These are phyloP conservation scores for Limnephilus marmoratus DNA, from an alignment of 2,888 invertebrate species.

Conservation along the genomic window DNA sequence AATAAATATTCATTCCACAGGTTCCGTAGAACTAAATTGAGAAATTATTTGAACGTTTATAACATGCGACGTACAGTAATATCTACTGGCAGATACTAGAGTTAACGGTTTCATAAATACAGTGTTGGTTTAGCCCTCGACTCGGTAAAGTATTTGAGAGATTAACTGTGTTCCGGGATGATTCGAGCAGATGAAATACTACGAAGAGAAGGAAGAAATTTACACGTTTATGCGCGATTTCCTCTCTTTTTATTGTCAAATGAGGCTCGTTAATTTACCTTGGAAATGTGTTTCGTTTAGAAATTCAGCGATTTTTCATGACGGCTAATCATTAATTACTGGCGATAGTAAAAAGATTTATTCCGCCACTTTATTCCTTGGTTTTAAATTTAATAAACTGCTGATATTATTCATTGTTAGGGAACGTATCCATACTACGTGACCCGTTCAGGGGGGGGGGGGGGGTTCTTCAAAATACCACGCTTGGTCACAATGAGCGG, in stretches of 20 bases:
- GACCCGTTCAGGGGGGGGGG: too few species aligned
- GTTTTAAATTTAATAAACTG: background rate
- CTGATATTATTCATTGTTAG: too few species aligned
- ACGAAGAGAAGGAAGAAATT: slow-evolving; percentile 9
- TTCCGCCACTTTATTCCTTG: background rate
- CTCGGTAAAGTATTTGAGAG: background rate
- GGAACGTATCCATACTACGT: too few species aligned
- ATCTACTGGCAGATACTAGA: background rate
- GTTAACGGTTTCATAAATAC: background rate
- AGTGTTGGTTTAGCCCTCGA: background rate
- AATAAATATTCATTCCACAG: too few species aligned
- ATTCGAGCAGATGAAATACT: background rate
- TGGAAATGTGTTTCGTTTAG: background rate
- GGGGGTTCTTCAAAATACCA: too few species aligned
- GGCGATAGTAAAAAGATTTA: background rate
- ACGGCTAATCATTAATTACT: background rate
- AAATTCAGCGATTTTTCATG: background rate
- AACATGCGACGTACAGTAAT: background rate
- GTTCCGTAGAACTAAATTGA: too few species aligned
- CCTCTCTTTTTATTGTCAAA: slow-evolving; percentile 5
- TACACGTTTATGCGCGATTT: background rate
- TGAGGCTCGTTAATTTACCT: background rate
- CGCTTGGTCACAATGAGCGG: too few species aligned
- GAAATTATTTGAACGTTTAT: too few species aligned
- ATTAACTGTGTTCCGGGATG: background rate